These are phyloP conservation scores for Muntiacus reevesi DNA, from an alignment of 2,113 vertebrate species.

Conservation along the genomic window DNA sequence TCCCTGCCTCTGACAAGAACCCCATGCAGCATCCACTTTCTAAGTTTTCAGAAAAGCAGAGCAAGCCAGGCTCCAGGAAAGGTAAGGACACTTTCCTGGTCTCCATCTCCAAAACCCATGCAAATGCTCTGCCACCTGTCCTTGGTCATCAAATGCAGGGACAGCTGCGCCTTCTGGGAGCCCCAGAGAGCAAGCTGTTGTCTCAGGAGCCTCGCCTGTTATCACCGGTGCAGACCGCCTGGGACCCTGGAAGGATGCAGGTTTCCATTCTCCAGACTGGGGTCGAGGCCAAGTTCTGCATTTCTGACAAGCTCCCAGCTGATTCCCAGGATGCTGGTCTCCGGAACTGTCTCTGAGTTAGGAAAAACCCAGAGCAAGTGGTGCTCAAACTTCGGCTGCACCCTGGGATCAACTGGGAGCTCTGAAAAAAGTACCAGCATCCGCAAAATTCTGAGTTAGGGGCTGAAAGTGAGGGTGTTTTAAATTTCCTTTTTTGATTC, in stretches of 20 bases:
- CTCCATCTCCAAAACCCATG: neutral
- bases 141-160: constrained; percentile 58
- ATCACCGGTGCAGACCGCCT: neutral
- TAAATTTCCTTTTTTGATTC: neutral
- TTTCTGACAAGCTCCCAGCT: neutral
- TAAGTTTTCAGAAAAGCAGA: constrained; percentile 52
- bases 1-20: constrained; percentile 36
- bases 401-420: neutral
- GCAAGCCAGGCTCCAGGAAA: neutral
- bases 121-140: neutral
- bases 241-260: neutral
- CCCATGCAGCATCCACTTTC: neutral
- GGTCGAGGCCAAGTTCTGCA: neutral
- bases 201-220: neutral
- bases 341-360: neutral
- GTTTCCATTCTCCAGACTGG: neutral
- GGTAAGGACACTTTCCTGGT: neutral
- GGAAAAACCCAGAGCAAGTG: neutral
- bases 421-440: neutral
- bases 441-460: neutral
- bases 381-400: neutral
- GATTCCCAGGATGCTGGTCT: neutral
- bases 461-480: neutral
- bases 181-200: neutral
- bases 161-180: constrained; percentile 28